Conservation (phyloP, 2,888 invertebrate genomes). For the Hemithea aestivaria region DNA sequence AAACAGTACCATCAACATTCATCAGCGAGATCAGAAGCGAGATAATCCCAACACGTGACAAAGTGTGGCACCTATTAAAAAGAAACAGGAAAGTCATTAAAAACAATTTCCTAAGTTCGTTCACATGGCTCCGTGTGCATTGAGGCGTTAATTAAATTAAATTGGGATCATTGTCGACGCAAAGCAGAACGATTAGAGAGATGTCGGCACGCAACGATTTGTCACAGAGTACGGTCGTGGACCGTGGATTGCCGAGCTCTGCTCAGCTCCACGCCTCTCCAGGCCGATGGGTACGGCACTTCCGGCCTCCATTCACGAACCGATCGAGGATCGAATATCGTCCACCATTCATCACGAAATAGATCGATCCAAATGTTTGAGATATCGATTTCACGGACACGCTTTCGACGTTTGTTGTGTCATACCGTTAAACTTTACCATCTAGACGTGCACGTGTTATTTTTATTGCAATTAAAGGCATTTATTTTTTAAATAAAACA, state of each 20-base stretch:
- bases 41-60: slow-evolving; percentile 27
- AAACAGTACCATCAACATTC: slow-evolving; percentile 21
- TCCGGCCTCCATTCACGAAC: slow-evolving; percentile 70
- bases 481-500: slow-evolving; percentile 20
- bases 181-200: slow-evolving; percentile 54
- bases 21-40: slow-evolving; percentile 26
- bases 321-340: slow-evolving; percentile 62
- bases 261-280: slow-evolving; percentile 21
- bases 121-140: slow-evolving; percentile 50
- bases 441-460: slow-evolving; percentile 15
- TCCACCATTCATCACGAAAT: slow-evolving; percentile 67
- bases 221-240: slow-evolving; percentile 58
- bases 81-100: slow-evolving; percentile 32
- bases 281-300: slow-evolving; percentile 34
- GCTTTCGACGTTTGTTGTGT: slow-evolving; percentile 42
- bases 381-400: slow-evolving; percentile 67
- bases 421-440: slow-evolving; percentile 31
- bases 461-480: slow-evolving; percentile 21
- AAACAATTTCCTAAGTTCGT: slow-evolving; percentile 32
- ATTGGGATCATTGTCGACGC: slow-evolving; percentile 56
- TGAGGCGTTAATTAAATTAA: slow-evolving; percentile 71
- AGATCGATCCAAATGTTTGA: slow-evolving; percentile 63
- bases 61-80: slow-evolving; percentile 30
- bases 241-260: slow-evolving; percentile 39
- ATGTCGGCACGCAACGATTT: slow-evolving; percentile 66